Evolutionary conservation across 2,888 invertebrate genomes (phyloP), one percentile per base, ranked within the genome.

Genomic region (Desoria tigrina): DNA sequence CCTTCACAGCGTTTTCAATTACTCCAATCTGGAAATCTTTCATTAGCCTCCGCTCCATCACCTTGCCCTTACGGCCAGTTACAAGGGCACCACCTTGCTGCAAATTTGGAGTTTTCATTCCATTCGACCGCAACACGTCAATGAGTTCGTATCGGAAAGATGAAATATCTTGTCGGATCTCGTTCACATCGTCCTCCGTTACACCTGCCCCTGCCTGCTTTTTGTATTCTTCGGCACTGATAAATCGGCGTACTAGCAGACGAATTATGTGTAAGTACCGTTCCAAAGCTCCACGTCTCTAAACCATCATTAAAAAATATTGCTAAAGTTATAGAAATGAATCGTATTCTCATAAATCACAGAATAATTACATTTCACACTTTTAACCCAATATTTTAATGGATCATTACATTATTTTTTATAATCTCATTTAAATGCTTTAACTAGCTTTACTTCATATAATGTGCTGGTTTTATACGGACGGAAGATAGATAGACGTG

Each of bases 161-260:
- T n/a, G 94, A 94, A 71, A 97, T 94, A 79, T 97, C 97, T 79
- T 97, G 96, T 77, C 97, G 86, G 77, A 97, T 93, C 83, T 98
- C 98, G 86, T 95, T 95, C 72, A 98, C 92, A 80, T 98, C 97
- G 81, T 98, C 98, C 79, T 97, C 97, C 0, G 93, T 94, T 26
- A 97, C 91, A 9, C 93, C 92, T 68, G 88, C 90, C 61, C 94
- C 92, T 79, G 96, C 94, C 57, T 92, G 85, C 73, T 91, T 92
- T 51, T 90, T 82, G 39, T 68, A 72, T 80, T 93, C 93, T 79
- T 92, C 92, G 0, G 90, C 88, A 0, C 91, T 93, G 18, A 97
- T 89, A 83, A 94, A 97, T 9, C 97, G 86, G 61, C 94, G 86
- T 26, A 97, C 89, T 68, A 97, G 81, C 58, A 94, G 85, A 71